A percentile compares a stretch with the other conserved stretches of the same genome.
Evolutionary conservation across 2,797 vertebrate genomes (phyloP).

Genomic region (Acrossocheilus fasciatus): DNA sequence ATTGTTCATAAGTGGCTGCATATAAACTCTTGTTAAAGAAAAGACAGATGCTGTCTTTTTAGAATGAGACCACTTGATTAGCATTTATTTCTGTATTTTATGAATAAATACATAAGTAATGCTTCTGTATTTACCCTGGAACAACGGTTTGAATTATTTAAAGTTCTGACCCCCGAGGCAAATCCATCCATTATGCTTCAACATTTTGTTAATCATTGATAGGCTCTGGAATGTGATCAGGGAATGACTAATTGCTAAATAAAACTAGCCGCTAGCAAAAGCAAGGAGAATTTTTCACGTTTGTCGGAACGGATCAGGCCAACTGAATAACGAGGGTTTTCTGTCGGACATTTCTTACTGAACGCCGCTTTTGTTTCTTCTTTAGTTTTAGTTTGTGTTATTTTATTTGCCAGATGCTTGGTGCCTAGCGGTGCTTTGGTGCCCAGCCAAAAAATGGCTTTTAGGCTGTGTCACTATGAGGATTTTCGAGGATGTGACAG

Average conservation of each 20-base stretch:
- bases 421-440: slow-evolving; percentile 53
- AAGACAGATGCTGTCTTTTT: slow-evolving; percentile 25
- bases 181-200: slow-evolving; percentile 42
- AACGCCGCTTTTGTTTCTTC: slow-evolving; percentile 46
- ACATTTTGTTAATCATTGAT: slow-evolving; percentile 47
- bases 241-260: slow-evolving; percentile 49
- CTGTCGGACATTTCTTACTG: slow-evolving; percentile 26
- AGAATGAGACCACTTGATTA: slow-evolving; percentile 33
- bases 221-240: slow-evolving; percentile 52
- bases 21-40: slow-evolving; percentile 15
- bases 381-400: slow-evolving; percentile 4
- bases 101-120: slow-evolving; percentile 51
- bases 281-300: neutral
- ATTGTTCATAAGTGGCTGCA: neutral
- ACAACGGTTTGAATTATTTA: slow-evolving; percentile 52
- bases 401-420: slow-evolving; percentile 34
- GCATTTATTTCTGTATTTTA: slow-evolving; percentile 46
- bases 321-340: slow-evolving; percentile 12
- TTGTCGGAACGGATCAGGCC: slow-evolving; percentile 36
- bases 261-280: slow-evolving; percentile 35
- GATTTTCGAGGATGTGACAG: slow-evolving; percentile 66
- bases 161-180: slow-evolving; percentile 47
- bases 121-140: slow-evolving; percentile 43
- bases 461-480: slow-evolving; percentile 69
- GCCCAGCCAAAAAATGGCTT: slow-evolving; percentile 66